Evolutionary conservation across 2,797 vertebrate genomes (phyloP).

Genomic region (Manis pentadactyla): DNA sequence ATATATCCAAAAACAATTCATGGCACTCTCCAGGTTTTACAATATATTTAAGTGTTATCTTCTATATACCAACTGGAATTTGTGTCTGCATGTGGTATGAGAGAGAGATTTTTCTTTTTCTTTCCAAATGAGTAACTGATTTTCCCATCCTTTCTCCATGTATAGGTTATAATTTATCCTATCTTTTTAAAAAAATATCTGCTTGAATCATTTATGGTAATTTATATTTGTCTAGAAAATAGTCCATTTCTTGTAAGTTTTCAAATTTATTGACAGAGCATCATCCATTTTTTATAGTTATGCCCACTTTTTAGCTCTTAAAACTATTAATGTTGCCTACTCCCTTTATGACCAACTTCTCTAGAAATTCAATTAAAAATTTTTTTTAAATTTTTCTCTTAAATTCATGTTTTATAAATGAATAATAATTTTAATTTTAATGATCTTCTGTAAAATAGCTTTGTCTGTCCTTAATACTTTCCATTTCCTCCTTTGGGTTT

Average conservation of each 20-base stretch:
- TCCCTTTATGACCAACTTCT: constrained; percentile 11
- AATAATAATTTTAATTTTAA: neutral
- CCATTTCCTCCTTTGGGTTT: neutral
- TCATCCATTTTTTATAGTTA: neutral
- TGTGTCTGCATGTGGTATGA: neutral
- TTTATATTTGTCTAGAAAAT: neutral
- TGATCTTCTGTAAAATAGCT: neutral
- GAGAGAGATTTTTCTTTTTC: neutral
- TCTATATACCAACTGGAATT: neutral
- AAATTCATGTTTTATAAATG: neutral
- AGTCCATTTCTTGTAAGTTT: neutral
- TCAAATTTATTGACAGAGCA: neutral
- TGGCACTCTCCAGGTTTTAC: neutral
- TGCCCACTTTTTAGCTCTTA: neutral
- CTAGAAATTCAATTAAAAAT: neutral
- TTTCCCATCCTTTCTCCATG: neutral
- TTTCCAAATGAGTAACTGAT: neutral
- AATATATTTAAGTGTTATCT: neutral
- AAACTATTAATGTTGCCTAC: neutral
- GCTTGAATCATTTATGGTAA: neutral
- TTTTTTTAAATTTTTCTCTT: neutral
- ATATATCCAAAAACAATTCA: neutral
- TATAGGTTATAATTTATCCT: neutral
- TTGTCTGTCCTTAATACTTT: neutral
- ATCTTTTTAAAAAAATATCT: neutral